A percentile compares a stretch with the other conserved stretches of the same genome.
phyloP scores from a whole-genome alignment of 1,140 invertebrate genomes.

The Hyphantria cunea region DNA sequence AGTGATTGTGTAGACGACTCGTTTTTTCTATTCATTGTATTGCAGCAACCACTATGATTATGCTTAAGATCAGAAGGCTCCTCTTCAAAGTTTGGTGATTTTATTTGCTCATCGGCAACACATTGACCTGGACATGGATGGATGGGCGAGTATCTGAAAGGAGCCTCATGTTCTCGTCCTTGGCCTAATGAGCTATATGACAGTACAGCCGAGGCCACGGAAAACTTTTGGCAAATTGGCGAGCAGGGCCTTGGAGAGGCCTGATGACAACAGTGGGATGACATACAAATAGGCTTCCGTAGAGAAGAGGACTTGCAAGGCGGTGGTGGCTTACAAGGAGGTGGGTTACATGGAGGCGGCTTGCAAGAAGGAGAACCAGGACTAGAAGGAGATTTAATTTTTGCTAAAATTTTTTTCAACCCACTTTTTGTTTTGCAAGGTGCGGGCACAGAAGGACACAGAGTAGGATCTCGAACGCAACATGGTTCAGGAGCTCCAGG shows the following conservation, averaged over 20 bases:
- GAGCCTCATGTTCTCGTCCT: background rate
- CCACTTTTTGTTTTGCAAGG: background rate
- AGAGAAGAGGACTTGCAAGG: constrained; percentile 2
- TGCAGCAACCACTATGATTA: too few relatives aligned
- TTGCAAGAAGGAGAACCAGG: background rate
- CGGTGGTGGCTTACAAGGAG: background rate
- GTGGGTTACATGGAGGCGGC: background rate
- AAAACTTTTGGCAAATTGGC: too few relatives aligned
- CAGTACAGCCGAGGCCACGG: too few relatives aligned
- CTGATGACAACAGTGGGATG: background rate
- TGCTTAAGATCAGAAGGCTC: too few relatives aligned
- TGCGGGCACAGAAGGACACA: background rate
- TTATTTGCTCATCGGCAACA: background rate
- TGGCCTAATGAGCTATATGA: too few relatives aligned
- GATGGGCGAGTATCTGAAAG: constrained; percentile 7
- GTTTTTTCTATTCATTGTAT: too few relatives aligned
- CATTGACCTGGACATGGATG: constrained; percentile 6
- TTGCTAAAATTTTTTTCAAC: too few relatives aligned
- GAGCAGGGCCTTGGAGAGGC: background rate
- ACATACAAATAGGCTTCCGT: too few relatives aligned
- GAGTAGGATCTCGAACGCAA: too few relatives aligned
- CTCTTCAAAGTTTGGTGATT: too few relatives aligned
- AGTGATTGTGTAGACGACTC: too few relatives aligned
- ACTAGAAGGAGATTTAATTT: background rate
- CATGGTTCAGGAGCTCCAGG: too few relatives aligned